Conservation (phyloP, 1,140 invertebrate species). For the Aphelenchoides avenae region DNA sequence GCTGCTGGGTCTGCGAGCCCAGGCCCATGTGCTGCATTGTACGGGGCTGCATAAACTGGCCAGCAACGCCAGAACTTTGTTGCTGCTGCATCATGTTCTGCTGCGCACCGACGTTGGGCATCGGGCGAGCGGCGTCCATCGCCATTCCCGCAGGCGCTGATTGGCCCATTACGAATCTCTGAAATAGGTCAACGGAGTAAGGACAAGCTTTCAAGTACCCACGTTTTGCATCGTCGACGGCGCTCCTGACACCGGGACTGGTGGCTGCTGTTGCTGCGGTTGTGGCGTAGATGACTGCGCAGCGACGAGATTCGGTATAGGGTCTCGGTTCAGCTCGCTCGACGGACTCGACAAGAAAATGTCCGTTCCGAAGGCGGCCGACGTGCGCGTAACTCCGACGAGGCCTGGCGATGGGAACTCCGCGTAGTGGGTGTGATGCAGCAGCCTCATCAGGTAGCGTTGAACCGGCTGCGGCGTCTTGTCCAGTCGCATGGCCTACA, state of each 20-base stretch:
- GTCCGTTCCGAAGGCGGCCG: neutral
- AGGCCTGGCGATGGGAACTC: constrained; percentile 16
- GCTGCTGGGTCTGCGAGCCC: no score
- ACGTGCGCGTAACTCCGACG: neutral
- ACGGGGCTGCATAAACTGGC: constrained; percentile 6
- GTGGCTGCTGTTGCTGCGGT: constrained; percentile 24
- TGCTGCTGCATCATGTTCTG: constrained; percentile 27
- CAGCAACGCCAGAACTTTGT: constrained; percentile 6
- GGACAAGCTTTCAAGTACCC: constrained; percentile 9
- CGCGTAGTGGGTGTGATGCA: constrained; percentile 30
- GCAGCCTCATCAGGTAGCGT: constrained; percentile 5
- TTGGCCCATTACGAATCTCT: constrained; percentile 6
- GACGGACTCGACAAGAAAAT: neutral
- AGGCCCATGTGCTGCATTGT: no score
- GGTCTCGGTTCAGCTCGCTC: constrained; percentile 7
- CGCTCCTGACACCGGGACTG: neutral
- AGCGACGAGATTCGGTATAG: no score
- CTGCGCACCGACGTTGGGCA: constrained; percentile 16
- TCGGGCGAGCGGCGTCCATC: neutral
- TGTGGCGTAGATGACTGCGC: constrained; percentile 14
- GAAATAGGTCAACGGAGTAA: constrained; percentile 3
- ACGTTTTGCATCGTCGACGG: neutral
- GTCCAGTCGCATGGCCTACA: constrained; percentile 15
- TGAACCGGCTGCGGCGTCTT: constrained; percentile 11
- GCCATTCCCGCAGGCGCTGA: neutral